phyloP scores from a whole-genome alignment of 1,140 invertebrate genomes.

The Octopus sinensis region DNA sequence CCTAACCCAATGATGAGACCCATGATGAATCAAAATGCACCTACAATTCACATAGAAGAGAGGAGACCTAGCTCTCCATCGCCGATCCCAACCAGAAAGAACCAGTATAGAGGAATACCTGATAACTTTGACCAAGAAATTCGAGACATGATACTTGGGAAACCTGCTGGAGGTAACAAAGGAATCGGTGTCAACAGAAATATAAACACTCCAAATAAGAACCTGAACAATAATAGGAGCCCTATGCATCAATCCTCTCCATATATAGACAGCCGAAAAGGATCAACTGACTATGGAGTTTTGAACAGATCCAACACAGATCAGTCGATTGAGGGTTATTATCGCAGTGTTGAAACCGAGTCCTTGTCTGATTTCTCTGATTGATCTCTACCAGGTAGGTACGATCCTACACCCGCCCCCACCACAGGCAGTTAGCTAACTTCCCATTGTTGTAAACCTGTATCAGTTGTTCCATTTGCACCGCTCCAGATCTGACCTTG shows the following conservation, averaged over 20 bases:
- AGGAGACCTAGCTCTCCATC: neutral
- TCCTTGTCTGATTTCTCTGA: neutral
- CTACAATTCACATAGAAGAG: neutral
- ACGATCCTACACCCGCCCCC: neutral
- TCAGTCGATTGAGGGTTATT: neutral
- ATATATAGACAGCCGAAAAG: no score
- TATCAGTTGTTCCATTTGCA: neutral
- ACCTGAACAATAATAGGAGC: no score
- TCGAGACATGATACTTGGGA: constrained; percentile 2
- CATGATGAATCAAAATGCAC: neutral
- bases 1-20: neutral
- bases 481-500: neutral
- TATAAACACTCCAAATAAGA: no score
- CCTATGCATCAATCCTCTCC: no score
- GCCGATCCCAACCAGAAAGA: neutral
- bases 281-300: no score
- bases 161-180: neutral
- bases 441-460: neutral
- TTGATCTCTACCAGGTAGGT: neutral
- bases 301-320: neutral
- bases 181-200: no score
- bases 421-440: neutral
- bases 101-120: neutral
- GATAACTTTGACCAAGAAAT: constrained; percentile 5
- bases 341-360: neutral